These are phyloP conservation scores for Orthosia cruda DNA, from an alignment of 2,888 invertebrate species.

Conservation along the genomic window DNA sequence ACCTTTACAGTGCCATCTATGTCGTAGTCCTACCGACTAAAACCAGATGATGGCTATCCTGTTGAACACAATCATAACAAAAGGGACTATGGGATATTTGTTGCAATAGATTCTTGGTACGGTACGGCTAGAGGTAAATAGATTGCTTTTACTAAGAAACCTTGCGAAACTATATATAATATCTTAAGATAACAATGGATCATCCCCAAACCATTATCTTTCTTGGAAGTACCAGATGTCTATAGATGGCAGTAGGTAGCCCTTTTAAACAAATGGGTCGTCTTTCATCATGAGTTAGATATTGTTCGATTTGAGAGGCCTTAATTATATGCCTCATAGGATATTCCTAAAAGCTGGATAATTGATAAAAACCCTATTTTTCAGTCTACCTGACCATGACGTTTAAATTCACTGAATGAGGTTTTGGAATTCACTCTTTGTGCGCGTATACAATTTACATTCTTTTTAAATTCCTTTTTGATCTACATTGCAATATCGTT, in stretches of 20 bases:
- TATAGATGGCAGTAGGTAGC: background rate
- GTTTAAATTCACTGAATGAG: background rate
- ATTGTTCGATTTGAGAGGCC: background rate
- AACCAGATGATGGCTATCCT: background rate
- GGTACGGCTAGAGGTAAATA: background rate
- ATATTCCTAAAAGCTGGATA: too few species aligned
- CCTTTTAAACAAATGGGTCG: background rate
- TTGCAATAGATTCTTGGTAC: background rate
- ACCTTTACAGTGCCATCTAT: too few species aligned
- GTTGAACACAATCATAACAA: background rate
- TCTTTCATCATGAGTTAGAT: background rate
- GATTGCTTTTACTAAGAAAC: background rate
- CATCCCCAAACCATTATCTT: background rate
- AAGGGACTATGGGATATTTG: background rate
- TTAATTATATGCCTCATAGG: background rate
- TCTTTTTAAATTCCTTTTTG: conserved; percentile 35
- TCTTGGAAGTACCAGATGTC: background rate
- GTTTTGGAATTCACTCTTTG: conserved; percentile 3
- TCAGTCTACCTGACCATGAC: background rate
- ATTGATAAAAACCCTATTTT: background rate
- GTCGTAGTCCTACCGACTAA: background rate
- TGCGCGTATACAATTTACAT: conserved; percentile 25
- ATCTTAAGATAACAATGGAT: background rate
- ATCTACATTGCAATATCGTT: conserved; percentile 35
- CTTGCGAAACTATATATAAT: background rate